phyloP scores from a whole-genome alignment of 92 coral and sea anemone species.

The Plumapathes pennacea region DNA sequence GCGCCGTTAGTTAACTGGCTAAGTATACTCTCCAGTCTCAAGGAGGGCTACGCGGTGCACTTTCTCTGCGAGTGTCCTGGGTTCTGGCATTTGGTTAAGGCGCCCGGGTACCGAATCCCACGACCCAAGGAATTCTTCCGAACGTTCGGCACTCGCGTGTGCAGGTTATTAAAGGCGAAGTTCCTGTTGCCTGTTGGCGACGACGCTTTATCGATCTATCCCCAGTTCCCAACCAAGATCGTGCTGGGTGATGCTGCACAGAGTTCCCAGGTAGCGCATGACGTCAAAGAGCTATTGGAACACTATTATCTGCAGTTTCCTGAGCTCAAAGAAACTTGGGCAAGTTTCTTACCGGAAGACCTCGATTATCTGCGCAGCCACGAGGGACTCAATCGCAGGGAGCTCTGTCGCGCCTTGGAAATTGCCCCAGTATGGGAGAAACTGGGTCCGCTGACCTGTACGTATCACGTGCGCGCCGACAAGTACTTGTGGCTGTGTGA shows the following conservation, averaged over 20 bases:
- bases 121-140: slow-evolving; percentile 55
- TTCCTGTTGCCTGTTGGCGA: slow-evolving; percentile 60
- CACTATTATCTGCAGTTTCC: slow-evolving; percentile 72
- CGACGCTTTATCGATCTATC: slow-evolving; percentile 18
- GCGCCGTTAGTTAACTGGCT: slow-evolving; percentile 55
- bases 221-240: slow-evolving; percentile 43
- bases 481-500: slow-evolving; percentile 81
- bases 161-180: slow-evolving; percentile 68
- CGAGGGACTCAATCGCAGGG: slow-evolving; percentile 62
- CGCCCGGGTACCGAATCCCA: slow-evolving; percentile 76
- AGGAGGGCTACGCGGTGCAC: slow-evolving; percentile 81
- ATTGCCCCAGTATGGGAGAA: slow-evolving; percentile 53
- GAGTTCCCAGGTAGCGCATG: slow-evolving; percentile 46
- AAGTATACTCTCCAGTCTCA: slow-evolving; percentile 60
- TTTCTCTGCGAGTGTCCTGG: slow-evolving; percentile 90
- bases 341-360: slow-evolving; percentile 70
- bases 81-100: slow-evolving; percentile 74
- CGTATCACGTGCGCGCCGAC: slow-evolving; percentile 44
- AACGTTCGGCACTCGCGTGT: slow-evolving; percentile 66
- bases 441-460: slow-evolving; percentile 76
- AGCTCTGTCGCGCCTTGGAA: slow-evolving; percentile 64
- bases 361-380: slow-evolving; percentile 63
- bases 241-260: slow-evolving; percentile 38
- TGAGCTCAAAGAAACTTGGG: slow-evolving; percentile 44
- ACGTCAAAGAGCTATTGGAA: slow-evolving; percentile 68